Base-by-base conservation (phyloP, 2,113 vertebrate genomes). In the Amblyopsis rosae region DNA sequence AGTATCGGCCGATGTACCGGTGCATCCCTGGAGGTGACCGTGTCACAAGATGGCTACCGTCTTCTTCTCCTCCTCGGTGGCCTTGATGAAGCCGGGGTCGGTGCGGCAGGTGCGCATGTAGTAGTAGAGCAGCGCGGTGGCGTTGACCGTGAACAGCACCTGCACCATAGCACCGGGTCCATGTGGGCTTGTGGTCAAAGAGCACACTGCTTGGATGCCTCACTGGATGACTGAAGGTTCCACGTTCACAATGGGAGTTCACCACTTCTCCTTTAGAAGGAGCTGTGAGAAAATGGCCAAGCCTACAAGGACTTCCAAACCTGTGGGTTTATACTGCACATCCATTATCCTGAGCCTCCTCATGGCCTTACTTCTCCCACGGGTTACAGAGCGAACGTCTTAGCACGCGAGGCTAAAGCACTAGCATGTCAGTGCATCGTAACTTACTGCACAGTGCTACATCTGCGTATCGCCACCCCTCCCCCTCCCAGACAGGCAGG, bases 1-100 rank as follows among this genome's bases (percentile, higher is more conserved):
- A 26, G 26, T 26, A 26, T 26, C 26, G 26, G 26, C 26, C 19
- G 19, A 19, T 19, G 19, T 19, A 2, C 19, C 26, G 26, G 26
- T 26, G 26, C 26, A 26, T 26, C 26, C 26, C 26, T 26, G 26
- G 26, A 26, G 26, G 26, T 26, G 2, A 26, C 26, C 2, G 26
- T 26, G 26, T 9, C 12, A 15, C 54, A 19, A 7, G n/a, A 58
- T 3, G 45, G 45, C 70, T 81, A 98, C 97, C 94, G 89, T 94
- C 86, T 94, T 98, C 72, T 90, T 96, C 81, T 96, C 95, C 77
- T 97, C 92, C 82, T 98, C 96, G 0, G 96, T 95, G 15, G 90
- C 82, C 77, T 86, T 96, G 77, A 96, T 86, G 57, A 92, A 91
- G 3, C 97, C 97, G 1, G 97, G 97, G 91, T 98, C 95, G 0